Percentiles rank a stretch among this genome's conserved stretches.
Conservation (phyloP, 2,797 vertebrate genomes). For the Melanotaenia maccullochi region DNA sequence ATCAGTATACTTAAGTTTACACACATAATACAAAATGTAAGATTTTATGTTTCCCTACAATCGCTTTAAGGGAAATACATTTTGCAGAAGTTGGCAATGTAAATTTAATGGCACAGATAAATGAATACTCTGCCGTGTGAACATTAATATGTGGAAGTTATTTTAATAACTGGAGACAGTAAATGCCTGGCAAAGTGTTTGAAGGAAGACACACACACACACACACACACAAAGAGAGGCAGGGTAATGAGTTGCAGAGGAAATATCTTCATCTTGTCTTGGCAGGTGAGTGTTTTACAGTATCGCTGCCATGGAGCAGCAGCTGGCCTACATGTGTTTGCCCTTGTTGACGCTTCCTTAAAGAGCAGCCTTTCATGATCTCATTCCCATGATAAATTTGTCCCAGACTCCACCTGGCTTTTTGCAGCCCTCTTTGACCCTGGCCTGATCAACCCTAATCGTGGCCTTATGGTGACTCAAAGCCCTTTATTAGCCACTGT, state of each 20-base stretch:
- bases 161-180: conserved; percentile 49
- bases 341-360: conserved; percentile 85
- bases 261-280: conserved; percentile 62
- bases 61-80: conserved; percentile 78
- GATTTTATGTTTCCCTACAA: conserved; percentile 77
- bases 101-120: conserved; percentile 80
- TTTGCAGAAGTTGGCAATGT: conserved; percentile 75
- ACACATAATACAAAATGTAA: conserved; percentile 81
- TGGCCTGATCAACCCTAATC: conserved; percentile 68
- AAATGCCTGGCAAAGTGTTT: conserved; percentile 42
- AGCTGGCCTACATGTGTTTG: conserved; percentile 82
- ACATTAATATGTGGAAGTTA: conserved; percentile 61
- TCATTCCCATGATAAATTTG: conserved; percentile 84
- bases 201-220: conserved; percentile 19
- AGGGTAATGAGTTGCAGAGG: conserved; percentile 25
- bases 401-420: conserved; percentile 83
- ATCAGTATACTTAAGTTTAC: conserved; percentile 77
- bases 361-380: conserved; percentile 82
- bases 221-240: conserved; percentile 9
- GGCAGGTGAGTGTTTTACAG: conserved; percentile 77
- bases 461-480: conserved; percentile 66
- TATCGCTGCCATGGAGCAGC: conserved; percentile 62
- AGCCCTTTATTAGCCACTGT: conserved; percentile 57
- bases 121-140: conserved; percentile 59
- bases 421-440: conserved; percentile 70